These are phyloP conservation scores for Sylvicola fuscatus DNA, from an alignment of 2,888 invertebrate species.

Conservation along the genomic window DNA sequence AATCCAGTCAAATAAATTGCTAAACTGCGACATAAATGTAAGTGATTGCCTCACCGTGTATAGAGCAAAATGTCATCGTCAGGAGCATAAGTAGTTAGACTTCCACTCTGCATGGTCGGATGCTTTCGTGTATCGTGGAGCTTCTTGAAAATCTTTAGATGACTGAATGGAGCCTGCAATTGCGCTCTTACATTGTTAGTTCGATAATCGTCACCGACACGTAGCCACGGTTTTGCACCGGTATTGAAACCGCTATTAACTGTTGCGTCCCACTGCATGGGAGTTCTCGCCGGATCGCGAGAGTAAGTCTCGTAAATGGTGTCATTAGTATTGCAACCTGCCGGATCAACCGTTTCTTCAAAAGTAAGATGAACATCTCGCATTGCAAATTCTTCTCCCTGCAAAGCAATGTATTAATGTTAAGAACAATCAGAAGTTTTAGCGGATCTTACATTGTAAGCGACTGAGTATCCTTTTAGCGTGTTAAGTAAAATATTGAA, in stretches of 20 bases:
- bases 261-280: constrained; percentile 30
- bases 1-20: too few relatives aligned
- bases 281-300: constrained; percentile 31
- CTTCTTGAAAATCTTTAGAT: constrained; percentile 38
- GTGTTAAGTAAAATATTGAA: constrained; percentile 33
- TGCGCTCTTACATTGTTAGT: constrained; percentile 37
- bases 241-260: constrained; percentile 2
- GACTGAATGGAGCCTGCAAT: constrained; percentile 29
- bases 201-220: constrained; percentile 38
- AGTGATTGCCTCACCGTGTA: not conserved
- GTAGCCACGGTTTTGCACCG: constrained; percentile 36
- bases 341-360: constrained; percentile 38
- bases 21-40: too few relatives aligned
- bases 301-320: constrained; percentile 19
- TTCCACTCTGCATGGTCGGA: not conserved
- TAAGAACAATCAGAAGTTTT: not conserved
- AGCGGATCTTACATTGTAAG: constrained; percentile 31
- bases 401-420: too few relatives aligned
- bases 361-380: constrained; percentile 33
- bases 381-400: constrained; percentile 64
- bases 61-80: constrained; percentile 1
- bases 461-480: constrained; percentile 34
- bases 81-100: not conserved
- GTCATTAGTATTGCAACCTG: constrained; percentile 30
- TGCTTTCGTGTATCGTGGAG: not conserved